Conservation (phyloP, 2,113 vertebrate species). For the Psophia crepitans region DNA sequence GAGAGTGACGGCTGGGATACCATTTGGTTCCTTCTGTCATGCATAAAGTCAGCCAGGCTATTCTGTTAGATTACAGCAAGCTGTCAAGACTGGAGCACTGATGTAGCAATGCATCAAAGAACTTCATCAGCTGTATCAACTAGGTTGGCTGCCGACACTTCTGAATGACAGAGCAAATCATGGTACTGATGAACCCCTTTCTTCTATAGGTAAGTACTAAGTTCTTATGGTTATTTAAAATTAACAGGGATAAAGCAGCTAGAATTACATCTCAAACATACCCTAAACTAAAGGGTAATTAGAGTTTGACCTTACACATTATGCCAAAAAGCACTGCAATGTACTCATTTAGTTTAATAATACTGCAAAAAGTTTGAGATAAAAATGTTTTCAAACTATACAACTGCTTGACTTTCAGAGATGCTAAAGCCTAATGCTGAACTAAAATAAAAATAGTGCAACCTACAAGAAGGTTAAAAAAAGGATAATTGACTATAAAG, state of each 20-base stretch:
- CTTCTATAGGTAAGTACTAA: accelerated
- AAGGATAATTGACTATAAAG: not conserved
- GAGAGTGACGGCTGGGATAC: not conserved
- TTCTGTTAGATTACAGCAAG: not conserved
- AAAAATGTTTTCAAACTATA: not conserved
- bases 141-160: not conserved
- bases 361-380: not conserved
- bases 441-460: not conserved
- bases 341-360: not conserved
- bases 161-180: not conserved
- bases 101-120: not conserved
- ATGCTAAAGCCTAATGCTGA: not conserved
- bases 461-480: not conserved
- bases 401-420: not conserved
- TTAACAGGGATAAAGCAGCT: not conserved
- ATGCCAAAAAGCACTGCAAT: not conserved
- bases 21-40: not conserved
- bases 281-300: not conserved
- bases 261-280: not conserved
- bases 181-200: not conserved
- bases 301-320: not conserved
- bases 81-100: not conserved
- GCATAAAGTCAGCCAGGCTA: not conserved
- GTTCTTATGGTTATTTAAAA: not conserved
- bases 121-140: not conserved